Evolutionary conservation across 2,888 invertebrate genomes (phyloP), one percentile per base, ranked within the genome.

Genomic region (Macaria notata): DNA sequence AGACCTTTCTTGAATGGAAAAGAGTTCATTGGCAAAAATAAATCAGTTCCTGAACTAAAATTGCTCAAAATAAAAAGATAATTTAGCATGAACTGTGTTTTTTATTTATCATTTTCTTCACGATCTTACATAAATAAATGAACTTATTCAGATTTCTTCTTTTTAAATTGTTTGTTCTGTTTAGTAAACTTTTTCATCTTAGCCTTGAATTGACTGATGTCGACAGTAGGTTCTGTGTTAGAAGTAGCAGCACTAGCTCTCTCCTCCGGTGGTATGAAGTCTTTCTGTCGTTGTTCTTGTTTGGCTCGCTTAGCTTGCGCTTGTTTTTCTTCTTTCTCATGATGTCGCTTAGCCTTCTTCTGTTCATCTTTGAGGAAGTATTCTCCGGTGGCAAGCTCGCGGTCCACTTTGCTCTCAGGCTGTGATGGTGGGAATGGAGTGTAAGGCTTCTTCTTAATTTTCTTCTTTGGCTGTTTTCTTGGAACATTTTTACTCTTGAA

Each of bases 371-470:
- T 97, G 50, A 99, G 94, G 94, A 99, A 99, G 86, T 97, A 99
- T 92, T 99, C 99, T 55, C 99, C 99, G 45, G 96, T 94, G n/a
- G 97, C 98, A 77, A 99, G 87, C 84, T 98, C 94, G 78, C 96
- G 96, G 83, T 99, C 99, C 75, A 98, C 88, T 90, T 99, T 99
- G 85, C 98, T 98, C 78, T 98, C 97, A 9, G 94, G 93, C 79
- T 97, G 98, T 3, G 97, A 93, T 3, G 99, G 99, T 56, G 99
- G 99, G 94, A 99, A 99, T 30, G 99, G 99, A 62, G 99, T 99
- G 80, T 99, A 99, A 7, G 95, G 95, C 80, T 97, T 97, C 93
- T 99, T 99, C n/a, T 93, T 92, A 70, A 94, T 95, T 86, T 97
- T 98, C 70, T 95, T 95, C 79, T 96, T 96, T 3, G 97, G 97